phyloP scores from a whole-genome alignment of 2,888 invertebrate species.

The Drosophila hamatofila region DNA sequence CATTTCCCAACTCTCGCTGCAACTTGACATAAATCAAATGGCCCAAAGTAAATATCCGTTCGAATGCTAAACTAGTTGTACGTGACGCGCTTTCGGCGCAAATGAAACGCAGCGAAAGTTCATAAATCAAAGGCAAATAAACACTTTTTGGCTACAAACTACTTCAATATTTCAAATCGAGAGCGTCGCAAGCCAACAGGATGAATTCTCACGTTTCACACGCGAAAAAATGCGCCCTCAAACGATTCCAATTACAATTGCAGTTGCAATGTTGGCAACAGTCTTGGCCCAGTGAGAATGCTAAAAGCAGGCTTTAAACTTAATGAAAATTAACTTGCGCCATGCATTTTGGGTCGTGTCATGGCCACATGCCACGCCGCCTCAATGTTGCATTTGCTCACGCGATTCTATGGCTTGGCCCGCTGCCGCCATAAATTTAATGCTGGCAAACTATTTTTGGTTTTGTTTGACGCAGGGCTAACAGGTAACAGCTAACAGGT shows the following conservation, averaged over 20 bases:
- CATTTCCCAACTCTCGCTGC: background rate
- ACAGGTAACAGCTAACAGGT: constrained; percentile 62
- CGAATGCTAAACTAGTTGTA: constrained; percentile 28
- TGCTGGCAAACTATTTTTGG: constrained; percentile 41
- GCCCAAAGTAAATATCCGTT: constrained; percentile 12
- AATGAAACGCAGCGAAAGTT: constrained; percentile 28
- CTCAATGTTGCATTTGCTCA: constrained; percentile 45
- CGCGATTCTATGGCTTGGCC: constrained; percentile 35
- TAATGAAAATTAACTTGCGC: constrained; percentile 77
- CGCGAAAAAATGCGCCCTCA: constrained; percentile 15
- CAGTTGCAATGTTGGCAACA: background rate
- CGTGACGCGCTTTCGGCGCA: background rate
- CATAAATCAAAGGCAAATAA: constrained; percentile 56
- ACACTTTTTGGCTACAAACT: constrained; percentile 53
- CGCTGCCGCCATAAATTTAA: constrained; percentile 60
- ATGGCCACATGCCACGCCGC: constrained; percentile 21
- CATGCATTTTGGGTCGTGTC: constrained; percentile 46
- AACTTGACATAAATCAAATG: constrained; percentile 18
- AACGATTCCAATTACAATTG: constrained; percentile 5
- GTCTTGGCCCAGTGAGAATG: constrained; percentile 27
- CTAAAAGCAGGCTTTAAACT: constrained; percentile 39
- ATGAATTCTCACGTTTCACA: constrained; percentile 42
- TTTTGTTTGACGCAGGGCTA: constrained; percentile 50
- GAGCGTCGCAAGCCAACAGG: constrained; percentile 11
- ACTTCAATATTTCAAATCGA: constrained; percentile 69